Base-by-base conservation (phyloP, 2,888 invertebrate species). In the Drosophila phalerata region DNA sequence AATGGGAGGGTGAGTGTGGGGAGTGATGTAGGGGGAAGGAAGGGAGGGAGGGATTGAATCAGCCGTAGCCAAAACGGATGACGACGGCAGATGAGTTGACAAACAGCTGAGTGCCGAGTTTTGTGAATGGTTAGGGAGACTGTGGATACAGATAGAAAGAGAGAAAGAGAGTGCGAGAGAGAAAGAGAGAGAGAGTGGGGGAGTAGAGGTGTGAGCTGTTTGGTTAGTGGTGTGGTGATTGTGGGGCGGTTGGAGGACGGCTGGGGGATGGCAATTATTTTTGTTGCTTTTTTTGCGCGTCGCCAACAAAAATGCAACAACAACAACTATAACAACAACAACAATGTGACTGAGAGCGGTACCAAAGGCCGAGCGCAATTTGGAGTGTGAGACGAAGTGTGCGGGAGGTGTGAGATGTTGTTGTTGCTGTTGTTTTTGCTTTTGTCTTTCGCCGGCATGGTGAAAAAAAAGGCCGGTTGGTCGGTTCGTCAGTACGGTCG, bases 1-100 rank as follows among this genome's bases (percentile, higher is more conserved):
- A 43, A 22, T 13, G 57, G 38, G 42, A 42, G 11, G 13, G 11
- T 5, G 13, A 13, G 13, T 34, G 34, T 34, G 34, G 5, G 11
- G 34, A 1, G 13, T 11, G 43, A 9, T 15, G 22, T 32, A 28
- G 63, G 66, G 55, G 52, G 52, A 75, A 70, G 73, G 42, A 32
- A 8, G 40, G 11, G 19, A 19, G 38, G 34, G 61, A 65, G 55
- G 52, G 56, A 32, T 34, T 51, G 67, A 77, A 85, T 70, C 85
- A 85, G 87, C 76, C 78, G 78, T 68, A 58, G 71, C 67, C 63
- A 68, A 71, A 74, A 70, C 81, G 81, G 85, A 81, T 81, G 88
- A 81, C 86, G 75, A 71, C 74, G 84, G 88, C 86, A 86, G 88
- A 86, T 86, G 86, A 88, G 88, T 88, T 86, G 87, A 85, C 86